These are phyloP conservation scores for Euproctis similis DNA, from an alignment of 2,888 invertebrate species.

Conservation along the genomic window DNA sequence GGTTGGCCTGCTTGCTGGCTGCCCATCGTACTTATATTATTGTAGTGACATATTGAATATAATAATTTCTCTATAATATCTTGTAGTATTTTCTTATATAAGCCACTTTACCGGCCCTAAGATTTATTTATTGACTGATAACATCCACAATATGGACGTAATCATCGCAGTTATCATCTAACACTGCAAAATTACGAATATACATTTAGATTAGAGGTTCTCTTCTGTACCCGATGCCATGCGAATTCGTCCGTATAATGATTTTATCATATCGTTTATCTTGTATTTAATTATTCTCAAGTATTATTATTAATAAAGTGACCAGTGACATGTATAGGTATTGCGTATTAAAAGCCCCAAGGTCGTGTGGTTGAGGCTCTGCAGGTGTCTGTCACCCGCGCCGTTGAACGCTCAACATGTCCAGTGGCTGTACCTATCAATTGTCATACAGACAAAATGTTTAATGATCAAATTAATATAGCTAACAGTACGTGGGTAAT, in stretches of 20 bases:
- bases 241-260: constrained; percentile 15
- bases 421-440: constrained; percentile 29
- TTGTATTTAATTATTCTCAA: constrained; percentile 30
- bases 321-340: constrained; percentile 46
- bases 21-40: constrained; percentile 3
- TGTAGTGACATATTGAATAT: constrained; percentile 35
- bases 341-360: constrained; percentile 47
- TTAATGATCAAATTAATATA: too few species aligned
- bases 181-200: too few species aligned
- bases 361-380: constrained; percentile 54
- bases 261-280: constrained; percentile 17
- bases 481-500: too few species aligned
- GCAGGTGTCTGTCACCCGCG: constrained; percentile 44
- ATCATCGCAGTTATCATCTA: constrained; percentile 12
- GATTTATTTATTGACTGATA: constrained; percentile 11
- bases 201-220: too few species aligned
- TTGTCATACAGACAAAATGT: too few species aligned
- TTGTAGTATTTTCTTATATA: too few species aligned
- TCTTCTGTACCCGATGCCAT: constrained; percentile 9
- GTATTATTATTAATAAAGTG: constrained; percentile 26
- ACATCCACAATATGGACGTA: too few species aligned
- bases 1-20: constrained; percentile 27
- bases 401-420: constrained; percentile 30
- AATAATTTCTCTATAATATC: too few species aligned
- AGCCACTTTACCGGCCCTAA: too few species aligned